These are phyloP conservation scores for Brachystomella parvula DNA, from an alignment of 1,140 invertebrate genomes.

Conservation along the genomic window DNA sequence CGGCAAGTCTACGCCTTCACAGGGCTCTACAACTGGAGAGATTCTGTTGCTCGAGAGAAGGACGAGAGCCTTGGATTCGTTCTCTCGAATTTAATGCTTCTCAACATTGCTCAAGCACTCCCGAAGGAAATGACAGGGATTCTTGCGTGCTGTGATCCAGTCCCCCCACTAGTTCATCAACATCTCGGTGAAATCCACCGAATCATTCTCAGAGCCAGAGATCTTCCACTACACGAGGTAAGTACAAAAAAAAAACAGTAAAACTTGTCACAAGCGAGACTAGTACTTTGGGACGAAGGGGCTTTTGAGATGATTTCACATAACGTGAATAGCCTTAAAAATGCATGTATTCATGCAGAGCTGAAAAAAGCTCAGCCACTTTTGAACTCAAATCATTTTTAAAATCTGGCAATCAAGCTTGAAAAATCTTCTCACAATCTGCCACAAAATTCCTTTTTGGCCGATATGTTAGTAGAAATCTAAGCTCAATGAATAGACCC, in stretches of 20 bases:
- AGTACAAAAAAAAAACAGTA: neutral
- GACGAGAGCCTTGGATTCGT: conserved; percentile 90
- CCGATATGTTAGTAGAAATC: neutral
- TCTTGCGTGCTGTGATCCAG: conserved; percentile 84
- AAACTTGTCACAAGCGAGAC: neutral
- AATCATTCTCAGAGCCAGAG: conserved; percentile 65
- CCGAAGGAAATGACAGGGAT: conserved; percentile 91
- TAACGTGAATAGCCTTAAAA: too few relatives aligned
- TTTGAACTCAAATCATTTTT: too few relatives aligned
- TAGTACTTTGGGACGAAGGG: neutral
- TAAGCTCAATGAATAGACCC: neutral
- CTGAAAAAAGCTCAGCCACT: too few relatives aligned
- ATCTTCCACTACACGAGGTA: conserved; percentile 58
- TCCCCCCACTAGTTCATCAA: conserved; percentile 75
- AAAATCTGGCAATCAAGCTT: too few relatives aligned
- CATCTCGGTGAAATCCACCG: conserved; percentile 67
- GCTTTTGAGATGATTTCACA: too few relatives aligned
- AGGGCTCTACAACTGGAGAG: conserved; percentile 80
- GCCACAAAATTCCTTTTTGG: neutral
- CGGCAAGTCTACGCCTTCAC: conserved; percentile 74
- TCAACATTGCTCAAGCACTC: conserved; percentile 80
- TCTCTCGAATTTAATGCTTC: conserved; percentile 89
- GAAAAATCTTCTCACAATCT: neutral
- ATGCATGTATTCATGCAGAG: too few relatives aligned
- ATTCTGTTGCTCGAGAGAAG: conserved; percentile 68